These are phyloP conservation scores for Apis cerana DNA, from an alignment of 1,140 invertebrate genomes.

Conservation along the genomic window DNA sequence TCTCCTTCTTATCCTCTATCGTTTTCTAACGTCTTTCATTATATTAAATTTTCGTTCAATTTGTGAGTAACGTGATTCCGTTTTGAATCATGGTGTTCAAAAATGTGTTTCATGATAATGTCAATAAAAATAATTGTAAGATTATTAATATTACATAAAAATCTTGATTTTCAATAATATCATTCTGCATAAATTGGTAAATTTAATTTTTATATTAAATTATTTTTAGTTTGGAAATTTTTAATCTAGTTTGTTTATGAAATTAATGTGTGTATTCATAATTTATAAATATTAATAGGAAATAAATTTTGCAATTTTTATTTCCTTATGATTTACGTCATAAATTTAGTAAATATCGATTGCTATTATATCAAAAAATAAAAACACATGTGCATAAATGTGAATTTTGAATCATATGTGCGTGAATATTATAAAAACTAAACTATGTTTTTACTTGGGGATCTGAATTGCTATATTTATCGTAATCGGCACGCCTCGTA, in stretches of 20 bases:
- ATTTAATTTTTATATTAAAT: neutral
- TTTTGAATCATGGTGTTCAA: neutral
- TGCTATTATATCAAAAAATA: conserved; percentile 11
- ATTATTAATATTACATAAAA: conserved; percentile 7
- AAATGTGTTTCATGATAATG: neutral
- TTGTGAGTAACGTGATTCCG: no score
- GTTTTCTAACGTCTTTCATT: neutral
- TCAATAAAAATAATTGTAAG: neutral
- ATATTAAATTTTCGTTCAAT: neutral
- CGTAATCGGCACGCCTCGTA: conserved; percentile 21
- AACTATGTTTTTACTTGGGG: conserved; percentile 3
- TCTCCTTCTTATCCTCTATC: conserved; percentile 1
- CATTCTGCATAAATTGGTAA: neutral
- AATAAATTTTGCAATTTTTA: conserved; percentile 29
- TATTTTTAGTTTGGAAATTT: neutral
- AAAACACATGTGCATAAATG: neutral
- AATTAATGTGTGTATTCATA: no score
- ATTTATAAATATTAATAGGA: neutral
- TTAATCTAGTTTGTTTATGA: neutral
- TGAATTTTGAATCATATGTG: neutral
- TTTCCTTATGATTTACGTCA: neutral
- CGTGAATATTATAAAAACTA: neutral
- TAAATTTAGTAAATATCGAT: neutral
- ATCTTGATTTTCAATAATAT: neutral
- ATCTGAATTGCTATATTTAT: neutral